Percentiles rank a stretch among this genome's conserved stretches.
Conservation (phyloP, 2,797 vertebrate genomes). For the Acridotheres tristis region DNA sequence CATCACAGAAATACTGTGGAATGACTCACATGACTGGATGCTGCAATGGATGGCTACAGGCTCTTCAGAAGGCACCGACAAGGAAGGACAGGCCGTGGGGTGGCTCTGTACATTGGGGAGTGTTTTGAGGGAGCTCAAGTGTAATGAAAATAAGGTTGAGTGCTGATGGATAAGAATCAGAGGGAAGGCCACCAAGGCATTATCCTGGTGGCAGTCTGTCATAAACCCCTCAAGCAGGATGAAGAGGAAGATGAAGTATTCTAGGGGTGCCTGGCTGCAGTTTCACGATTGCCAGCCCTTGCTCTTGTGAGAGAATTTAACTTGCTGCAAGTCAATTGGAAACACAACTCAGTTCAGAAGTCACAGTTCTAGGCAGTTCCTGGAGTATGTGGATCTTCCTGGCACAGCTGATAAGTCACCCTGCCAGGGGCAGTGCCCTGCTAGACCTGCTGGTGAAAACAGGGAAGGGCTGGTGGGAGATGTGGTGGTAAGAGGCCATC, state of each 20-base stretch:
- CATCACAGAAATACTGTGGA: too few species aligned
- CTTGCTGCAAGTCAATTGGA: rapidly evolving
- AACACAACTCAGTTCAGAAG: background rate
- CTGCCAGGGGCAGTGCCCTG: rapidly evolving
- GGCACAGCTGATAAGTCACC: background rate
- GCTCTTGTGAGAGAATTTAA: background rate
- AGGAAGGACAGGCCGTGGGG: too few species aligned
- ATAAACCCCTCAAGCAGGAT: background rate
- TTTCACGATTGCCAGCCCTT: background rate
- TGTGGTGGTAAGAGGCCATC: too few species aligned
- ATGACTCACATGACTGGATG: too few species aligned
- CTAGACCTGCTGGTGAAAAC: background rate
- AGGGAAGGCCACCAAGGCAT: background rate
- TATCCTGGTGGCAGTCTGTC: too few species aligned
- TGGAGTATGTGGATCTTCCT: background rate
- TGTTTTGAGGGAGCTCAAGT: background rate
- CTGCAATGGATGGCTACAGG: too few species aligned
- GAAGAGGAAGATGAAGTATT: background rate
- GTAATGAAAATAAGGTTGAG: too few species aligned
- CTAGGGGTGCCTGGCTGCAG: background rate
- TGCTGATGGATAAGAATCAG: background rate
- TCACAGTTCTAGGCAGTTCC: background rate
- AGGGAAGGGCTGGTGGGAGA: background rate
- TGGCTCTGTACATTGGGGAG: background rate
- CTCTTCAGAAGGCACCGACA: too few species aligned